Base-by-base conservation (phyloP, 2,797 vertebrate species). In the Siniperca obscura region DNA sequence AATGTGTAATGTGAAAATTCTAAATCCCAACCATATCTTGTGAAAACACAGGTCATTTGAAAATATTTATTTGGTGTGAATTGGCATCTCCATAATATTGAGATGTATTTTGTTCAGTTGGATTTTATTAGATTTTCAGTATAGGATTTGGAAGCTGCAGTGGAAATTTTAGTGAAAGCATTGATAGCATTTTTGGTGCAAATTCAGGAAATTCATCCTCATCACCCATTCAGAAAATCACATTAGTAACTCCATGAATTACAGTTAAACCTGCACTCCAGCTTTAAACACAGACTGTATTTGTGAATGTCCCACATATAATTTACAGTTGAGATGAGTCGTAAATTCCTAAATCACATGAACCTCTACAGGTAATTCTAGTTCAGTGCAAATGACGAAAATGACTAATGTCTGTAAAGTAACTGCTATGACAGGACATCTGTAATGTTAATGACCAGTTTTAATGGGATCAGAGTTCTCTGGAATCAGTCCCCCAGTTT, bases 391-490 rank as follows among this genome's bases (percentile, higher is more conserved):
- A 52, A 52, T 21, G 48, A 52, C 19, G 50, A 50, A 57, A 52
- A 74, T 87, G 89, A 89, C 59, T 87, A 84, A 92, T 90, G 76
- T 77, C 55, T 75, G 30, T 75, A 69, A 72, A 83, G 74, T 76
- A 56, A 77, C 53, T 64, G 65, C 68, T 57, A 22, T 84, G 83
- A 85, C 83, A 89, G 83, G 76, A 65, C 84, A 90, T 91, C 69
- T 87, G 78, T 92, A 90, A 87, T 70, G 81, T 80, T 90, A 88
- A 92, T 90, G 84, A 72, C n/a, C 85, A 74, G 50, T 70, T 86
- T 89, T 87, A 90, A 85, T 90, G 85, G 74, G 70, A 87, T 83
- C 84, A 86, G 30, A 69, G 62, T 46, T 82, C 72, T 57, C n/a
- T 60, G 36, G 65, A 87, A 86, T 70, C 61, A n/a, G n/a, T 50